Evolutionary conservation across 2,113 vertebrate genomes (phyloP), one percentile per base, ranked within the genome.

Genomic region (Ramphastos sulfuratus): DNA sequence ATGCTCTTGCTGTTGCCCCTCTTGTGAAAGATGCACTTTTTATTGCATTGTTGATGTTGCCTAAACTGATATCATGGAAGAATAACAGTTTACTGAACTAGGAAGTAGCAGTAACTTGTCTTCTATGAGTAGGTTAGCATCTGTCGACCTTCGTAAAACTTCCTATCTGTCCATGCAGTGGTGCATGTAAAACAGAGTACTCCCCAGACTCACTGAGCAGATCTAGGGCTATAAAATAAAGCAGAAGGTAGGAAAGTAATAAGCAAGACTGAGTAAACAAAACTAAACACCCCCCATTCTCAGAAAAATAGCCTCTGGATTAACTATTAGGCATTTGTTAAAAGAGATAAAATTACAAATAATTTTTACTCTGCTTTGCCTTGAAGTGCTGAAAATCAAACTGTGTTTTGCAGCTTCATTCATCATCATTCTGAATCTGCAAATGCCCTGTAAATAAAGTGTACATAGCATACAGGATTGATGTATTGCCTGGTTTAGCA

Each of bases 391-490:
- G 55, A 64, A 94, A 86, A 82, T 85, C n/a, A 78, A 19, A 19
- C 72, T 75, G 35, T 54, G 9, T 61, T 89, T 46, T 79, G 18
- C 44, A 58, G 48, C 50, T 56, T 73, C 30, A 33, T 73, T 78
- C 46, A 31, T 75, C 60, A 55, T 67, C 69, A 24, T 79, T 79
- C 72, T 70, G 42, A 86, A 77, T 71, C 69, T 86, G 42, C 15
- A 93, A 83, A 86, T 79, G 52, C 37, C 27, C 66, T 80, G 69
- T 95, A 86, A 93, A 94, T 81, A 85, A 95, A 75, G 56, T 56
- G 39, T 50, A 19, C 2, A 0, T 58, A 76, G 44, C 9, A 0
- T 86, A 88, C 75, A 91, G 80, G n/a, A n/a, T 84, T 90, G 78
- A 89, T 86, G 6, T 66, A 90, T 81, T 60, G 65, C 74, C 63